These are phyloP conservation scores for Cetonia aurata DNA, from an alignment of 2,888 invertebrate species.

Conservation along the genomic window DNA sequence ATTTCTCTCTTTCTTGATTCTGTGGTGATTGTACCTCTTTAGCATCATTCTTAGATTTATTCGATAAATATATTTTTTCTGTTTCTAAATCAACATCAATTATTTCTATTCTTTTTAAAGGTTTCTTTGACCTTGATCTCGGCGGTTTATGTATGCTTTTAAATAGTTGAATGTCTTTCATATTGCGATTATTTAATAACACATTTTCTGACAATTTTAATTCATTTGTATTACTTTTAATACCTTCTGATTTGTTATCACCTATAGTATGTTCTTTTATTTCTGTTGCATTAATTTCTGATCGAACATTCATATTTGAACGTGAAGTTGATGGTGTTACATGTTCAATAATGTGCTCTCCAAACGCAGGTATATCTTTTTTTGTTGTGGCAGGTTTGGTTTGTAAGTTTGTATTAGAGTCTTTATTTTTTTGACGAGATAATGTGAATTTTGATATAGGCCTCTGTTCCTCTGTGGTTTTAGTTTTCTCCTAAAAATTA, in stretches of 20 bases:
- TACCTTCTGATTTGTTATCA: conserved; percentile 47
- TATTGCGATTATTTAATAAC: conserved; percentile 59
- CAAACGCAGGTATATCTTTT: conserved; percentile 7
- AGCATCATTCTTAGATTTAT: neutral
- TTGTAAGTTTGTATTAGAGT: conserved; percentile 13
- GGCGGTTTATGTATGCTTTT: conserved; percentile 73
- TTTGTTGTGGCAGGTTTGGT: conserved; percentile 3
- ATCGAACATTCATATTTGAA: neutral
- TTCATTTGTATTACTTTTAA: conserved; percentile 56
- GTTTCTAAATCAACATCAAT: conserved; percentile 45
- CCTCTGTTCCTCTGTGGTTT: conserved; percentile 41
- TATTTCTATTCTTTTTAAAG: conserved; percentile 68
- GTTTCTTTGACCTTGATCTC: conserved; percentile 69
- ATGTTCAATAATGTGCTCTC: conserved; percentile 37
- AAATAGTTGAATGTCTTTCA: conserved; percentile 62
- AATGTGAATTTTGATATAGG: conserved; percentile 59
- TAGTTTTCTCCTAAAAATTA: conserved; percentile 13
- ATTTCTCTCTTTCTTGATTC: neutral
- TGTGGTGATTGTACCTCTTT: neutral
- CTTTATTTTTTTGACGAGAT: conserved; percentile 55
- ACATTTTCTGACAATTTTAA: neutral
- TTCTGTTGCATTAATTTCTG: neutral
- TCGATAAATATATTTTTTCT: conserved; percentile 37
- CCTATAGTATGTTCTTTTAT: neutral
- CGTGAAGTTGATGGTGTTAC: neutral